Conservation (phyloP, 1,140 invertebrate genomes). For the Tigriopus japonicus region DNA sequence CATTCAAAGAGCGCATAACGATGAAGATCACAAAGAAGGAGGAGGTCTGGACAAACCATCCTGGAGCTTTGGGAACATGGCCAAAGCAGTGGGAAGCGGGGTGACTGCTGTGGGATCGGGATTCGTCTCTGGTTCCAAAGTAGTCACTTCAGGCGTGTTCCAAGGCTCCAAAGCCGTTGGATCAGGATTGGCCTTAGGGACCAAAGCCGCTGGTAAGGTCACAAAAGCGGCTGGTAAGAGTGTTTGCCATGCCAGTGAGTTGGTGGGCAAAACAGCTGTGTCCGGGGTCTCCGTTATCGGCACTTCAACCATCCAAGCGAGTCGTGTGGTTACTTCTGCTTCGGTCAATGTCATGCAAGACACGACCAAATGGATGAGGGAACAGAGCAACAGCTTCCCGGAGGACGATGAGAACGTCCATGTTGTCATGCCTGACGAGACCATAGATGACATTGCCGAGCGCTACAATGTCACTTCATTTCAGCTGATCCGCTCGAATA, state of each 20-base stretch:
- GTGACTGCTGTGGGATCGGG: constrained; percentile 7
- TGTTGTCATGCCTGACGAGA: neutral
- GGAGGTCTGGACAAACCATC: too few relatives aligned
- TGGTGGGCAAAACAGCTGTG: constrained; percentile 6
- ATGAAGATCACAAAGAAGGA: too few relatives aligned
- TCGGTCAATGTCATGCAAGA: neutral
- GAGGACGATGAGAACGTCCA: neutral
- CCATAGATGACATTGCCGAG: neutral
- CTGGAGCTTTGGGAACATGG: constrained; percentile 9
- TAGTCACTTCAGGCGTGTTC: constrained; percentile 1
- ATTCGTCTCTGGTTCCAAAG: constrained; percentile 1
- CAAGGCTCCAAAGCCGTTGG: neutral
- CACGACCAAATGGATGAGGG: neutral
- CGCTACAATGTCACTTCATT: neutral
- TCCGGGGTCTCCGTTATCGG: neutral
- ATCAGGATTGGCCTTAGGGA: neutral
- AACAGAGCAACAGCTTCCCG: neutral
- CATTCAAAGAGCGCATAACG: too few relatives aligned
- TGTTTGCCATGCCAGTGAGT: neutral
- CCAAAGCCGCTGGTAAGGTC: neutral
- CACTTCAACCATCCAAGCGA: neutral
- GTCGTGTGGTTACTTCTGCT: neutral
- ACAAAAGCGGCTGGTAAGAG: constrained; percentile 2
- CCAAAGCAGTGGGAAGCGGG: constrained; percentile 8
- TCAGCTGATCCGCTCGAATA: neutral